Evolutionary conservation across 2,113 vertebrate species (phyloP).

Genomic region (Otis tarda): DNA sequence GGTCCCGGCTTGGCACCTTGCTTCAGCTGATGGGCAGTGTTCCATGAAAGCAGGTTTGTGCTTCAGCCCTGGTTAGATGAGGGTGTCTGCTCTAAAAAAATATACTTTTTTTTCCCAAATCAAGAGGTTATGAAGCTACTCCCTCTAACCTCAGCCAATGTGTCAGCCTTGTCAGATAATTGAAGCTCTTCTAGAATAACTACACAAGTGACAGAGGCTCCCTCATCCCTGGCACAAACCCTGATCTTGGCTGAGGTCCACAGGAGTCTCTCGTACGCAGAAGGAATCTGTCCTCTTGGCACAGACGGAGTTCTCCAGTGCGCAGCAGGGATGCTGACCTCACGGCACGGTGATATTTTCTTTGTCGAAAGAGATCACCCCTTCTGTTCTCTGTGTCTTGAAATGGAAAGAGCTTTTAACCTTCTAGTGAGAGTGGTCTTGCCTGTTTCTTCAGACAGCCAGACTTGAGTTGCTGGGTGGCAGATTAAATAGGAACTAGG

Average conservation of each 20-base stretch:
- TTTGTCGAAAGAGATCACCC: background rate
- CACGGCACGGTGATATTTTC: rapidly evolving
- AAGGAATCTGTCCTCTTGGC: background rate
- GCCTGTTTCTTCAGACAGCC: background rate
- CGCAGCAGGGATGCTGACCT: background rate
- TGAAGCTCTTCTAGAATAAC: background rate
- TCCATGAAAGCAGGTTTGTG: background rate
- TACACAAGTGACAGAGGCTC: background rate
- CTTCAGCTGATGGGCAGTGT: background rate
- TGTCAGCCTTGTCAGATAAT: background rate
- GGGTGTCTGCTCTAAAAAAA: background rate
- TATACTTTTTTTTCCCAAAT: rapidly evolving
- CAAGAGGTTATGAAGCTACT: background rate
- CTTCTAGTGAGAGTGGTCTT: background rate
- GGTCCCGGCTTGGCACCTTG: background rate
- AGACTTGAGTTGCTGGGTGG: background rate
- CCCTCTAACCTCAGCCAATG: background rate
- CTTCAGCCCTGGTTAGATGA: background rate
- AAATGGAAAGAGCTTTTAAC: background rate
- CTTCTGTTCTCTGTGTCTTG: background rate
- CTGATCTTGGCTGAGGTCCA: background rate
- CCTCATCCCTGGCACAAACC: background rate
- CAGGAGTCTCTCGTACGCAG: background rate
- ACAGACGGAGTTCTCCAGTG: background rate
- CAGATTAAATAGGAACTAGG: background rate